These are phyloP conservation scores for Neocrepidodera transversa DNA, from an alignment of 2,888 invertebrate species.

Conservation along the genomic window DNA sequence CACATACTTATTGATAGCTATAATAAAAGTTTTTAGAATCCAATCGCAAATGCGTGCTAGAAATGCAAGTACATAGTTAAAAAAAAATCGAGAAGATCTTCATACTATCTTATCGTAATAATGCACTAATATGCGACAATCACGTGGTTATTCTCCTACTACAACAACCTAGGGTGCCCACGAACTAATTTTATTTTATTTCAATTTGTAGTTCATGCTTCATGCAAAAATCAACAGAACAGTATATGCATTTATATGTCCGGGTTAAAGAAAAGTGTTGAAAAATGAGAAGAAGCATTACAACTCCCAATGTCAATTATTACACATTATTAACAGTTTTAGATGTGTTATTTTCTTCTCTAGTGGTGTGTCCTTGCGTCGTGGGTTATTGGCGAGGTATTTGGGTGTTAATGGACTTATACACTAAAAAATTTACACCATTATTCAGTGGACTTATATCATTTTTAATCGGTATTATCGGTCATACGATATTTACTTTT, in stretches of 20 bases:
- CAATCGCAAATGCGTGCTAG: background rate
- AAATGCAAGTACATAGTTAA: background rate
- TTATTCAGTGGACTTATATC: slow-evolving; percentile 72
- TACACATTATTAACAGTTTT: slow-evolving; percentile 69
- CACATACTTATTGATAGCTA: background rate
- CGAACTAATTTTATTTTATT: slow-evolving; percentile 30
- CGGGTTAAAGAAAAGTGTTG: background rate
- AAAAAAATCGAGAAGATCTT: background rate
- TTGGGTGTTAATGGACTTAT: slow-evolving; percentile 78
- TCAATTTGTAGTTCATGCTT: slow-evolving; percentile 31
- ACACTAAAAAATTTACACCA: slow-evolving; percentile 70
- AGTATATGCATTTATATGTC: slow-evolving; percentile 4
- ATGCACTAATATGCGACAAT: background rate
- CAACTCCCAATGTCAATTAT: slow-evolving; percentile 66
- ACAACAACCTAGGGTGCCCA: slow-evolving; percentile 40
- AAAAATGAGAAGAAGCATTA: slow-evolving; percentile 71
- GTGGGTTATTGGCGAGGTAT: slow-evolving; percentile 89
- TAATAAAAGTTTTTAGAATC: background rate
- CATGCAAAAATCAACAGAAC: slow-evolving; percentile 25
- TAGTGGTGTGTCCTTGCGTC: slow-evolving; percentile 80
- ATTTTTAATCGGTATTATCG: slow-evolving; percentile 72
- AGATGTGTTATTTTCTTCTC: slow-evolving; percentile 75
- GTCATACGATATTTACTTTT: slow-evolving; percentile 74
- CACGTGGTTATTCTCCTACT: slow-evolving; percentile 3
- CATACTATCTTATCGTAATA: background rate